These are phyloP conservation scores for Tortrix viridana DNA, from an alignment of 2,888 invertebrate genomes.

Conservation along the genomic window DNA sequence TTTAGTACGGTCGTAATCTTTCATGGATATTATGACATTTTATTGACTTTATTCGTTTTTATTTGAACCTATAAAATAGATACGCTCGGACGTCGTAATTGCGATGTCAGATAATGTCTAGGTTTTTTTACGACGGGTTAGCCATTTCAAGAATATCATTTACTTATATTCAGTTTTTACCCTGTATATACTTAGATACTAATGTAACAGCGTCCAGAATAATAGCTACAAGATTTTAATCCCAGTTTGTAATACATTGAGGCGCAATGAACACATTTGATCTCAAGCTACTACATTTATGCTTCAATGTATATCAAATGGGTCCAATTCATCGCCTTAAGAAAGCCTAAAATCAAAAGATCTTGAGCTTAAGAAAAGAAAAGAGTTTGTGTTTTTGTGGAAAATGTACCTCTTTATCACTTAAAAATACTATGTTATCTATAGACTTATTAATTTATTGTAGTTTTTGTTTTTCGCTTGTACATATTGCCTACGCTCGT, in stretches of 20 bases:
- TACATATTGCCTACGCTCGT: too few relatives aligned
- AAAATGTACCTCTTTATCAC: too few relatives aligned
- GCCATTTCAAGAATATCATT: slow-evolving; percentile 22
- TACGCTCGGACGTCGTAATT: slow-evolving; percentile 31
- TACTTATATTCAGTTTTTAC: slow-evolving; percentile 31
- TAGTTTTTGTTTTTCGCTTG: too few relatives aligned
- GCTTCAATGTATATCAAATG: too few relatives aligned
- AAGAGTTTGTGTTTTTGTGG: too few relatives aligned
- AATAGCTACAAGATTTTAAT: background rate
- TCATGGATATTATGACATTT: slow-evolving; percentile 43
- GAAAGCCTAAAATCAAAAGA: too few relatives aligned
- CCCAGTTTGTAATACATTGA: background rate
- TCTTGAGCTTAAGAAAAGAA: too few relatives aligned
- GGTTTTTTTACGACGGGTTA: slow-evolving; percentile 22
- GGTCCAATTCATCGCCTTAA: too few relatives aligned
- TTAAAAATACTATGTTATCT: too few relatives aligned
- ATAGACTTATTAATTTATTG: too few relatives aligned
- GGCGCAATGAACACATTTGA: background rate
- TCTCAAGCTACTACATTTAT: too few relatives aligned
- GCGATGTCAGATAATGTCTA: slow-evolving; percentile 13
- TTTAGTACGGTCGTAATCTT: slow-evolving; percentile 47
- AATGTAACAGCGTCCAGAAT: slow-evolving; percentile 14
- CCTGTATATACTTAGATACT: slow-evolving; percentile 28
- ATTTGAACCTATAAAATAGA: slow-evolving; percentile 40
- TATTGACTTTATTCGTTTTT: slow-evolving; percentile 41